Evolutionary conservation across 2,797 vertebrate genomes (phyloP).

Genomic region (Onychomys leucogaster): DNA sequence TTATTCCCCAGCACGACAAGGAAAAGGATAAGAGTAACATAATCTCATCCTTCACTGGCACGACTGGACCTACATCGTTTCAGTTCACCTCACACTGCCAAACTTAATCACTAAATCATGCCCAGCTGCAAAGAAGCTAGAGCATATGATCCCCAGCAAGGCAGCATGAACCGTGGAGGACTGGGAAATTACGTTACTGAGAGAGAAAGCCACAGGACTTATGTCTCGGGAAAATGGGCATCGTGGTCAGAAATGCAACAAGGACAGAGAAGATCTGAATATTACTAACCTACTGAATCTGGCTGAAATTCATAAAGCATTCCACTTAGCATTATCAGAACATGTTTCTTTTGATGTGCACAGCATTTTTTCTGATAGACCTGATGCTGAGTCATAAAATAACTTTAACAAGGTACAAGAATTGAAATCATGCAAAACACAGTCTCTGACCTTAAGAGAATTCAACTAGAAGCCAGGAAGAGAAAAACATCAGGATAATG

Average conservation of each 20-base stretch:
- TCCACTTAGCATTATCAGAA: not conserved
- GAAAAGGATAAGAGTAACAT: not conserved
- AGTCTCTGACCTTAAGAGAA: not conserved
- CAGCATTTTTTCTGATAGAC: not conserved
- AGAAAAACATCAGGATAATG: conserved; percentile 15
- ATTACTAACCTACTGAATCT: not conserved
- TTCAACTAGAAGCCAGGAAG: conserved; percentile 34
- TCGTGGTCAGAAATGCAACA: not conserved
- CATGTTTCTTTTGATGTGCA: not conserved
- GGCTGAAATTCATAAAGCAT: not conserved
- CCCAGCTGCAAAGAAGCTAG: not conserved
- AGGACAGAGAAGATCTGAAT: conserved; percentile 2
- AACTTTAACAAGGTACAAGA: conserved; percentile 14
- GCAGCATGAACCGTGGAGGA: not conserved
- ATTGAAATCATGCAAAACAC: conserved; percentile 15
- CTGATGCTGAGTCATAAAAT: not conserved
- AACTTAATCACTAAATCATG: not conserved
- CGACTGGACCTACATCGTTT: not conserved
- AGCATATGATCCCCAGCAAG: not conserved
- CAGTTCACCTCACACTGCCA: not conserved
- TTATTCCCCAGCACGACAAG: not conserved
- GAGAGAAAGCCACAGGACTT: not conserved
- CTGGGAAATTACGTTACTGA: not conserved
- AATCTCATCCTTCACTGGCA: not conserved
- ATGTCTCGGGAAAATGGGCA: not conserved